Base-by-base conservation (phyloP, 2,797 vertebrate species). In the Tragopan temminckii region DNA sequence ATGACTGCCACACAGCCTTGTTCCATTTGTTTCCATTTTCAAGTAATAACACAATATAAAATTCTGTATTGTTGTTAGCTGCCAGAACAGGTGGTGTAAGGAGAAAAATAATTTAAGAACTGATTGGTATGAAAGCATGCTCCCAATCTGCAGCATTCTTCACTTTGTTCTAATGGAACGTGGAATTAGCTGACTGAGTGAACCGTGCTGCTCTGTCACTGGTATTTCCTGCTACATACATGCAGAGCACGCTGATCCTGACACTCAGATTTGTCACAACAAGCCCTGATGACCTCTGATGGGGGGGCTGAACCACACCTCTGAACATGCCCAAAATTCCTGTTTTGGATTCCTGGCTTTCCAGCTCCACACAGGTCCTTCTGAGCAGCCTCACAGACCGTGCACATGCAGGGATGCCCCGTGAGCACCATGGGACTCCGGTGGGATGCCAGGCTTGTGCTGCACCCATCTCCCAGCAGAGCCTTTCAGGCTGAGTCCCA, bases 1-100 rank as follows among this genome's bases (percentile, higher is more conserved):
- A 36, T 11, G 21, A 14, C 81, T 36, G 75, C 85, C 61, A 20
- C 0, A 0, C 52, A 61, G 76, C 93, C 78, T 46, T 17, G 1
- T 7, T 72, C 74, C 81, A 64, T 89, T 81, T 86, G 70, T 80
- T 95, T 55, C 79, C 88, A 93, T 86, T 89, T 61, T 23, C 88
- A 61, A 25, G 67, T 71, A 83, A 94, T 89, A 67, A 87, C 20
- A 42, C 58, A 63, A 57, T 29, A 85, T 77, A 61, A 67, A 69
- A 67, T 29, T 19, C 71, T 42, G 0, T 8, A 16, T 90, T 64
- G 81, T 63, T 85, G 80, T 79, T 29, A 63, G 66, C 75, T 43
- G 80, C 67, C 33, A 50, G 70, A 85, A 94, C 75, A 94, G 88
- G 67, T 88, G 80, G 55, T 57, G 57, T 27, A 53, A 69, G 29